phyloP scores from a whole-genome alignment of 2,113 vertebrate species.

The Macquaria ambigua region DNA sequence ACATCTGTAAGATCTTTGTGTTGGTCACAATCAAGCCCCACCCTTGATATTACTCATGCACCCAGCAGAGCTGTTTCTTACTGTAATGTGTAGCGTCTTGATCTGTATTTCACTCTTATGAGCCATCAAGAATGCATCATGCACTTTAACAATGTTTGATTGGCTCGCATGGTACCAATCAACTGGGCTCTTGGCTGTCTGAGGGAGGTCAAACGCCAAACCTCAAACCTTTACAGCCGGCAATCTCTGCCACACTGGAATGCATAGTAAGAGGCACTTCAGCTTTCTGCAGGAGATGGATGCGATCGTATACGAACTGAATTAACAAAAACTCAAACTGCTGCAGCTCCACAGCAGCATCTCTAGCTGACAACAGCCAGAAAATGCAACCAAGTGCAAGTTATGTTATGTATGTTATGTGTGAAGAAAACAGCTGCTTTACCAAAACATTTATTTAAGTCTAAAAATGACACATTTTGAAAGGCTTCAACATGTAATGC shows the following conservation, averaged over 20 bases:
- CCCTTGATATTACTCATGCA: not conserved
- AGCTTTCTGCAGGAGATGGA: conserved; percentile 32
- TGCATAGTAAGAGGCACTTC: conserved; percentile 62
- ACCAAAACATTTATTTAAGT: conserved; percentile 5
- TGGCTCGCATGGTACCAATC: conserved; percentile 70
- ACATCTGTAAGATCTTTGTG: too few relatives aligned
- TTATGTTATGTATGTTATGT: too few relatives aligned
- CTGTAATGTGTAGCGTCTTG: conserved; percentile 11
- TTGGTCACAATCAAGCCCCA: not conserved
- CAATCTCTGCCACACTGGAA: conserved; percentile 69
- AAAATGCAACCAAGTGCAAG: not conserved
- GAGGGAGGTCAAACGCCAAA: conserved; percentile 79
- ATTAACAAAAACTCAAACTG: conserved; percentile 23
- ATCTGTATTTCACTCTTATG: conserved; percentile 12
- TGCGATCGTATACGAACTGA: not conserved
- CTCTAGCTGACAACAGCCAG: not conserved
- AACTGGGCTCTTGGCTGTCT: conserved; percentile 67
- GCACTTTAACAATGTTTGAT: conserved; percentile 56
- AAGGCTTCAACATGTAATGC: not conserved
- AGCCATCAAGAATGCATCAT: conserved; percentile 38
- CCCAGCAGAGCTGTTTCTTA: not conserved
- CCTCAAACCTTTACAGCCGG: conserved; percentile 76
- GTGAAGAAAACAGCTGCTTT: not conserved
- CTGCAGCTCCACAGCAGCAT: conserved; percentile 6
- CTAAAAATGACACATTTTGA: not conserved